These are phyloP conservation scores for Parambassis ranga DNA, from an alignment of 2,797 vertebrate species.

Conservation along the genomic window DNA sequence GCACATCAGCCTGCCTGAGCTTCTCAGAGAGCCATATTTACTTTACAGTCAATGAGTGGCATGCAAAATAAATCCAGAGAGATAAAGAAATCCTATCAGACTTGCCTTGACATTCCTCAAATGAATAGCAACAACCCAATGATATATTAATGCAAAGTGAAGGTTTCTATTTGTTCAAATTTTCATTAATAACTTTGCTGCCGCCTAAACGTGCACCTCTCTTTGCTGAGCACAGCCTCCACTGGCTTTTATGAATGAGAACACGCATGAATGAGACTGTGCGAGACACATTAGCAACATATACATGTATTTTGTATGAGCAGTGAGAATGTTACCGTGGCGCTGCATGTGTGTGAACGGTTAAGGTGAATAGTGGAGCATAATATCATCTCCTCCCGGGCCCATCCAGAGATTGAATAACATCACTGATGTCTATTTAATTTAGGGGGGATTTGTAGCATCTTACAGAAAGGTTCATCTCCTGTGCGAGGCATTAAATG, in stretches of 20 bases:
- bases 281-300: conserved; percentile 50
- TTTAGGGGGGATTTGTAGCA: conserved; percentile 67
- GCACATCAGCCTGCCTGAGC: conserved; percentile 18
- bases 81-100: conserved; percentile 48
- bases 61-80: conserved; percentile 48
- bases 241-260: conserved; percentile 52
- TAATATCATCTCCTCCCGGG: conserved; percentile 41
- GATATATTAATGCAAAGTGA: too few species aligned
- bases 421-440: conserved; percentile 68
- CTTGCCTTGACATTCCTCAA: conserved; percentile 42
- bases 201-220: not conserved
- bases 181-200: not conserved
- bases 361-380: conserved; percentile 51
- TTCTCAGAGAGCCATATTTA: conserved; percentile 34
- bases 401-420: conserved; percentile 61
- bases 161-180: conserved; percentile 1
- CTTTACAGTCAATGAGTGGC: conserved; percentile 29
- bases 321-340: conserved; percentile 49
- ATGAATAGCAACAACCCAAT: conserved; percentile 37
- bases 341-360: conserved; percentile 43
- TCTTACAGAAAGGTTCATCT: conserved; percentile 62
- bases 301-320: conserved; percentile 56
- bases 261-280: conserved; percentile 53
- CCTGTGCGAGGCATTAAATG: conserved; percentile 60
- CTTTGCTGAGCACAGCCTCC: conserved; percentile 6